Base-by-base conservation (phyloP, 2,888 invertebrate genomes). In the Platynereis dumerilii region DNA sequence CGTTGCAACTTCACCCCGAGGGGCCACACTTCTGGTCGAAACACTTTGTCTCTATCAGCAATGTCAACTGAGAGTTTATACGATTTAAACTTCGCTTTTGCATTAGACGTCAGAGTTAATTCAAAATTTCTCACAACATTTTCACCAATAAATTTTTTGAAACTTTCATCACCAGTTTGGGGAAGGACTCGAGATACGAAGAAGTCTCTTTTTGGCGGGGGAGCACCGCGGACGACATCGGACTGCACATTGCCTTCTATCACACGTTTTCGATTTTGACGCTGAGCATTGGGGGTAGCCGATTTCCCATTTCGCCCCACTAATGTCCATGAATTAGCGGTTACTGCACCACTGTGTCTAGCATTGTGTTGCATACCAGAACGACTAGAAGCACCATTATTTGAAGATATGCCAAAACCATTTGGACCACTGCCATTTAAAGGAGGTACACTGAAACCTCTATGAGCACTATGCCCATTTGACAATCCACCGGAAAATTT, bases 201-300 rank as follows among this genome's bases (percentile, higher is more conserved):
- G 48, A 48, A 12, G 48, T 48, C 48, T n/a, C 48, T 48, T n/a
- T 48, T 48, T 5, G 48, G 48, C 3, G 48, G 48, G n/a, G 48
- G 48, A n/a, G 48, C 48, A n/a, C 48, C 48, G 17, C n/a, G 48
- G n/a, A 48, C 22, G 3, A 22, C 22, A 20, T 48, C 48, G 17
- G 7, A 20, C 22, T 48, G 48, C 3, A 22, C 48, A 48, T 48
- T 48, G 5, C 48, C 48, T 48, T 48, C 7, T 12, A 48, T 48
- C 22, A 20, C 22, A 5, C n/a, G 7, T 22, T 22, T 48, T 22
- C 22, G 5, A n/a, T 48, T 48, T n/a, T n/a, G 48, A 48, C 20
- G 20, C 3, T n/a, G n/a, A 20, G n/a, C 20, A n/a, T n/a, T n/a
- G 22, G 17, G 12, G 17, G 12, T 10, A 12, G 22, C n/a, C 22